Percentiles rank a stretch among this genome's conserved stretches.
Evolutionary conservation across 1,140 invertebrate species (phyloP).

Genomic region (Trichomalopsis sarcophagae): DNA sequence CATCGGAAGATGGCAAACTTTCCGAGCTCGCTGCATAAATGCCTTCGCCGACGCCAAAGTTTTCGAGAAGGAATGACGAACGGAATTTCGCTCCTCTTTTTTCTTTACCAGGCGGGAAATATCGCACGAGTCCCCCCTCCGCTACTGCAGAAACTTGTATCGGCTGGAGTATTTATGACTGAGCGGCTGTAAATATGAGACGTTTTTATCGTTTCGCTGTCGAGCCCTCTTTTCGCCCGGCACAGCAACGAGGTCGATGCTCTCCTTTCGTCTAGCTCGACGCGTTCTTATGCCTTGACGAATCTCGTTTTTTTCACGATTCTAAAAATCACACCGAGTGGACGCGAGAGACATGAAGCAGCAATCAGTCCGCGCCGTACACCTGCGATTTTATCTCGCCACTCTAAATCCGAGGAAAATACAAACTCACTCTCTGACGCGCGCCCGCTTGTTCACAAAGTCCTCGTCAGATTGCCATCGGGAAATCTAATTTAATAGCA

Average conservation of each 20-base stretch:
- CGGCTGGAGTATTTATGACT: not conserved
- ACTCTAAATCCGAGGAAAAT: not conserved
- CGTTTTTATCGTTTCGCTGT: not conserved
- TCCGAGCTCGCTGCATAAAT: conserved; percentile 27
- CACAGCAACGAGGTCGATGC: no score
- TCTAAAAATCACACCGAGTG: no score
- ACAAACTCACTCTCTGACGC: not conserved
- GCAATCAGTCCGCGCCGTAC: not conserved
- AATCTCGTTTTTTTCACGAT: not conserved
- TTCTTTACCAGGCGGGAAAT: not conserved
- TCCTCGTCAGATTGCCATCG: conserved; percentile 32
- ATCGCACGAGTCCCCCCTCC: not conserved
- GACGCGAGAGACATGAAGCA: not conserved
- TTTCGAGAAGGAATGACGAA: conserved; percentile 15
- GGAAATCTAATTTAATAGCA: conserved; percentile 37
- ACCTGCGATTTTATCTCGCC: not conserved
- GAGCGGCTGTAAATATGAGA: not conserved
- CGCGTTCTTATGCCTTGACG: not conserved
- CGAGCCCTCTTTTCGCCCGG: no score
- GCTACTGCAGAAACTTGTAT: not conserved
- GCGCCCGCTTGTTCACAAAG: not conserved
- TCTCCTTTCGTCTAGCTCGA: not conserved
- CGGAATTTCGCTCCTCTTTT: not conserved
- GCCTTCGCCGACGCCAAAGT: conserved; percentile 1
- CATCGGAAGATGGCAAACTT: conserved; percentile 29